A percentile compares a stretch with the other conserved stretches of the same genome.
phyloP scores from a whole-genome alignment of 2,888 invertebrate species.

The Pristionchus entomophagus region DNA sequence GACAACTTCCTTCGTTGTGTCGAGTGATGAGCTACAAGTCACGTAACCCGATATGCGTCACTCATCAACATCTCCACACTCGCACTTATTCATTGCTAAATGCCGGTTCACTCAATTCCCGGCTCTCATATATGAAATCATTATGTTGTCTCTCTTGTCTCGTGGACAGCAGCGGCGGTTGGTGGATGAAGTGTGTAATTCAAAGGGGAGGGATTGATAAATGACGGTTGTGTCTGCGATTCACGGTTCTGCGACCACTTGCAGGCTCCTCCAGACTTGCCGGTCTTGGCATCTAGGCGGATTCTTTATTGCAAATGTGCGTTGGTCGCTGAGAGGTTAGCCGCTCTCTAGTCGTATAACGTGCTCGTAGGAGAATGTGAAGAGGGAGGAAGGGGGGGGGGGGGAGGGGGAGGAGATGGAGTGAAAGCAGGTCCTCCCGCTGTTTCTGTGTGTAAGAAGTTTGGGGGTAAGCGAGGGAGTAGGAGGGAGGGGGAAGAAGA shows the following conservation, averaged over 20 bases:
- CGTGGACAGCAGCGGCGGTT: not conserved
- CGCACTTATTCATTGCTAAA: not conserved
- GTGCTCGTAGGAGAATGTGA: not conserved
- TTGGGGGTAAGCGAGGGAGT: not conserved
- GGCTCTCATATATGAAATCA: not conserved
- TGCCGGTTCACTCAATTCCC: not conserved
- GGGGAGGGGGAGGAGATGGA: not conserved
- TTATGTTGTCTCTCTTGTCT: not conserved
- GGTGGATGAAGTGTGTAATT: slow-evolving; percentile 8
- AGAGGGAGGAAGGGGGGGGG: not conserved
- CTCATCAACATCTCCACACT: not conserved
- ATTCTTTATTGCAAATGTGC: not conserved
- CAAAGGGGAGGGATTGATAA: not conserved
- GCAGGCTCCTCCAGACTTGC: not conserved
- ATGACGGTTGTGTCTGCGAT: not conserved
- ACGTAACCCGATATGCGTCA: not conserved
- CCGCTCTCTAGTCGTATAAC: slow-evolving; percentile 34
- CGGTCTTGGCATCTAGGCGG: not conserved
- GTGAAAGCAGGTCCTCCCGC: slow-evolving; percentile 5
- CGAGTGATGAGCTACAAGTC: not conserved
- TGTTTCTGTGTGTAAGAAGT: slow-evolving; percentile 45
- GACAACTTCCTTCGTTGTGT: not conserved
- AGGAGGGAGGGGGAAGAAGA: not conserved
- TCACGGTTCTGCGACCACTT: not conserved
- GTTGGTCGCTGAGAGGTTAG: slow-evolving; percentile 1